These are phyloP conservation scores for Oscheius sp. DNA, from an alignment of 2,888 invertebrate species.

Conservation along the genomic window DNA sequence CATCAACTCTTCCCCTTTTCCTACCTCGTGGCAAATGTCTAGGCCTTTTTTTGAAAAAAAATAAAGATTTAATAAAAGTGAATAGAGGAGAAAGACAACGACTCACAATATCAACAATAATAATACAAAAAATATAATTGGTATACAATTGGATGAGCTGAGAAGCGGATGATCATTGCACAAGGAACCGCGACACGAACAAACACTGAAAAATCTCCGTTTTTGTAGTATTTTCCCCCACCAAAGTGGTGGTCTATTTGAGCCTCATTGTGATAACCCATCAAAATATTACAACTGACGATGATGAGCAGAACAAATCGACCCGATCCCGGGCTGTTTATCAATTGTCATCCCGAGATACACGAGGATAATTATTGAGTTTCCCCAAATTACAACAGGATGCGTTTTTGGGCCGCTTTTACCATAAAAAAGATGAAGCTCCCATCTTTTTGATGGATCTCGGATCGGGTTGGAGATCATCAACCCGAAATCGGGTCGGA, in stretches of 20 bases:
- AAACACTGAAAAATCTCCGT: constrained; percentile 58
- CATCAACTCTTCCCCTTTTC: background rate
- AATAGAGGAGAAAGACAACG: background rate
- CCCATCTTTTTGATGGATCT: too few relatives aligned
- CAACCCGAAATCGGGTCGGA: too few relatives aligned
- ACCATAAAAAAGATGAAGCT: too few relatives aligned
- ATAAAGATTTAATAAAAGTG: background rate
- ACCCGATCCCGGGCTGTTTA: constrained; percentile 7
- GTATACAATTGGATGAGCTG: constrained; percentile 1
- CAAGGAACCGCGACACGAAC: constrained; percentile 63
- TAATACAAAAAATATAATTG: constrained; percentile 2
- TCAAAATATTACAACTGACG: constrained; percentile 37
- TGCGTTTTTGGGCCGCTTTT: too few relatives aligned
- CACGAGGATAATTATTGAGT: background rate
- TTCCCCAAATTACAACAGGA: too few relatives aligned
- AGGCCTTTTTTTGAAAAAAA: too few relatives aligned
- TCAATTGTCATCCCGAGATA: constrained; percentile 16
- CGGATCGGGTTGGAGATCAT: too few relatives aligned
- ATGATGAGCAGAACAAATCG: constrained; percentile 33
- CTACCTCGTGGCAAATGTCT: background rate
- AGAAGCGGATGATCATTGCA: constrained; percentile 56
- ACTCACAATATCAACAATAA: too few relatives aligned
- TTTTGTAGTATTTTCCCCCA: too few relatives aligned
- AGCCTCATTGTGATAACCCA: constrained; percentile 29
- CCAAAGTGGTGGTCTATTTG: background rate